Evolutionary conservation across 2,113 vertebrate genomes (phyloP).

Genomic region (Paratilapia polleni): DNA sequence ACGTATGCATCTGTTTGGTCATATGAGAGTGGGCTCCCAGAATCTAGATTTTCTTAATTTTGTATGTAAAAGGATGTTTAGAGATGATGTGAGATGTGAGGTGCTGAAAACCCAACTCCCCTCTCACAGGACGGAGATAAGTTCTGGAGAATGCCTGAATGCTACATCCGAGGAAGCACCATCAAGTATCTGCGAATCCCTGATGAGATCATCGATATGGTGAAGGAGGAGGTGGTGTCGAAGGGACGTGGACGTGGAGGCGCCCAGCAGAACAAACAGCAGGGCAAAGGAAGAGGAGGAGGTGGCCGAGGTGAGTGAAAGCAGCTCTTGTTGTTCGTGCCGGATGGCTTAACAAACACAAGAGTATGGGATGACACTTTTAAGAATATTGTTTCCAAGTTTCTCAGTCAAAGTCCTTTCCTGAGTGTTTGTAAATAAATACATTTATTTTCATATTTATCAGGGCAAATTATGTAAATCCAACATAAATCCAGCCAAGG

Average conservation of each 20-base stretch:
- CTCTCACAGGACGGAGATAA: slow-evolving; percentile 91
- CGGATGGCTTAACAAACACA: not conserved
- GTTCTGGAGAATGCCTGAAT: slow-evolving; percentile 99
- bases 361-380: not conserved
- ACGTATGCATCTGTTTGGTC: not conserved
- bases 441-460: not conserved
- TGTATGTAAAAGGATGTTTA: not conserved
- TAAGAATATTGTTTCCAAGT: not conserved
- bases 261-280: slow-evolving; percentile 94
- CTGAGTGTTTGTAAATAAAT: not conserved
- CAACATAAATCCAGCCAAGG: not conserved
- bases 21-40: not conserved
- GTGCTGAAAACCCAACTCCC: not conserved
- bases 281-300: slow-evolving; percentile 92
- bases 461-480: not conserved
- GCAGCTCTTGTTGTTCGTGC: not conserved
- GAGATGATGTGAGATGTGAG: not conserved
- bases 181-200: slow-evolving; percentile 98
- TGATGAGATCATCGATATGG: slow-evolving; percentile 98
- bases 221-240: slow-evolving; percentile 95
- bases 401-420: not conserved
- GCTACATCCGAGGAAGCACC: slow-evolving; percentile 96
- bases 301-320: slow-evolving; percentile 84
- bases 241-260: slow-evolving; percentile 93
- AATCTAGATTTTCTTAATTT: not conserved